A percentile compares a stretch with the other conserved stretches of the same genome.
phyloP scores from a whole-genome alignment of 2,797 vertebrate species.

The Micrastur ruficollis region DNA sequence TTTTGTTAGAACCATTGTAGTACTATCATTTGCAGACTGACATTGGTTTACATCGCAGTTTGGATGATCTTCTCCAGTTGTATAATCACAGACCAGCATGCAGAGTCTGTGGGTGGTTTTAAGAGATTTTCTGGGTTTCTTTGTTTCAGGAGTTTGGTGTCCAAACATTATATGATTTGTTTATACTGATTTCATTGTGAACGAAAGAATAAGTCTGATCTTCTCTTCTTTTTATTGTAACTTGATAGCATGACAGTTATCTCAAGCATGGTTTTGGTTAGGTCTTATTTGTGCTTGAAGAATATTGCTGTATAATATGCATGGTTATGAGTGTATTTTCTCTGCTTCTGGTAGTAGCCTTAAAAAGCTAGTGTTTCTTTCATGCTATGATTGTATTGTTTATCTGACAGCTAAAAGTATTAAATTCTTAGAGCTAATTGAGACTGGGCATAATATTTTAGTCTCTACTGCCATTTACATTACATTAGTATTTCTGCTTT shows the following conservation, averaged over 20 bases:
- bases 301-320: background rate
- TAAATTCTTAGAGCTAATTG: background rate
- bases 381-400: background rate
- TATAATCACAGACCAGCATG: slow-evolving; percentile 54
- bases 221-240: slow-evolving; percentile 29
- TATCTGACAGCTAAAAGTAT: background rate
- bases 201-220: slow-evolving; percentile 34
- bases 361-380: background rate
- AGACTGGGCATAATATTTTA: background rate
- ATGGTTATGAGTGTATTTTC: background rate
- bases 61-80: slow-evolving; percentile 60
- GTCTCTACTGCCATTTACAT: background rate
- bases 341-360: background rate
- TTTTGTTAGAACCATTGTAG: background rate
- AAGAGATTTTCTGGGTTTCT: slow-evolving; percentile 43
- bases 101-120: slow-evolving; percentile 50
- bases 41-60: slow-evolving; percentile 46
- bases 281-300: background rate
- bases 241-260: slow-evolving; percentile 16
- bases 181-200: slow-evolving; percentile 53
- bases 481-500: background rate
- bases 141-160: slow-evolving; percentile 49
- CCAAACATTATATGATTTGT: slow-evolving; percentile 56
- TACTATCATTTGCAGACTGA: slow-evolving; percentile 12
- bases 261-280: slow-evolving; percentile 4